Evolutionary conservation across 2,797 vertebrate genomes (phyloP).

Genomic region (Meda fulgida): DNA sequence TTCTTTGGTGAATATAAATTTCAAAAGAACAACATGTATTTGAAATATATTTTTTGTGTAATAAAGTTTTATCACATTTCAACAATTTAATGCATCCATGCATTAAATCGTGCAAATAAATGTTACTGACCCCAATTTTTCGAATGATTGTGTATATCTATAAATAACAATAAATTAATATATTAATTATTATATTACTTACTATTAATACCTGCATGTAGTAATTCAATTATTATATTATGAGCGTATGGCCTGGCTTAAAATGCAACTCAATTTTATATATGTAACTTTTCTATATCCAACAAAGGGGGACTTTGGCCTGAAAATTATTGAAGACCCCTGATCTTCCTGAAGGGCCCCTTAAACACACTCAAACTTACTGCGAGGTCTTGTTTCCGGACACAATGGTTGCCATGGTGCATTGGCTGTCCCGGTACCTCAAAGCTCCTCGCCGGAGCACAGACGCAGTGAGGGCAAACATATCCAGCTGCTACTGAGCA

Average conservation of each 20-base stretch:
- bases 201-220: background rate
- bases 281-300: background rate
- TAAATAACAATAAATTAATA: background rate
- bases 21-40: no score
- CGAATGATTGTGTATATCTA: background rate
- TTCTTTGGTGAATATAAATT: background rate
- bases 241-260: background rate
- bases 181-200: background rate
- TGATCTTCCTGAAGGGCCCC: background rate
- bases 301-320: background rate
- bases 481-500: constrained; percentile 56
- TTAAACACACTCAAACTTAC: constrained; percentile 63
- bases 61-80: background rate
- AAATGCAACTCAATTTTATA: background rate
- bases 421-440: constrained; percentile 50
- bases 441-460: constrained; percentile 37
- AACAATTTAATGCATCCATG: background rate
- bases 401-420: constrained; percentile 71
- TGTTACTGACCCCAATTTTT: background rate
- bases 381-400: constrained; percentile 73
- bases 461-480: constrained; percentile 60
- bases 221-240: background rate
- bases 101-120: background rate
- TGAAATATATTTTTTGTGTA: background rate
- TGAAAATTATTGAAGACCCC: background rate